These are phyloP conservation scores for Hippopotamyrus pictus DNA, from an alignment of 2,797 vertebrate genomes.

Conservation along the genomic window DNA sequence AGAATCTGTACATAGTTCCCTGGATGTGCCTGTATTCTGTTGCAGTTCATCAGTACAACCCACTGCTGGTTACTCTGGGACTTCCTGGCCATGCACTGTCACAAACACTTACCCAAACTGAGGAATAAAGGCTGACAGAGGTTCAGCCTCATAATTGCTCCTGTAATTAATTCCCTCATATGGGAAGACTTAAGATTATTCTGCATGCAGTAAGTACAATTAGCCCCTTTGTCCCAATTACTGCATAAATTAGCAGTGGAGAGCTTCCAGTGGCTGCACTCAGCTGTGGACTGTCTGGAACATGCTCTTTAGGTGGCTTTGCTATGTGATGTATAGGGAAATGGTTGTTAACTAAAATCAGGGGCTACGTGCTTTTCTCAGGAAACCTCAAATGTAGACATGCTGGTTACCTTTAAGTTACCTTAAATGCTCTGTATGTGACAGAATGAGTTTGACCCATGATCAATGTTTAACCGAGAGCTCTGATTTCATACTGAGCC, in stretches of 20 bases:
- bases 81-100: background rate
- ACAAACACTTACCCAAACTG: background rate
- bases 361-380: background rate
- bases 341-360: background rate
- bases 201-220: constrained; percentile 15
- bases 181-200: constrained; percentile 18
- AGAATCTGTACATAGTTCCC: background rate
- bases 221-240: constrained; percentile 23
- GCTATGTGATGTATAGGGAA: background rate
- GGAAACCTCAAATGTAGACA: background rate
- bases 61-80: background rate
- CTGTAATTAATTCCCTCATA: constrained; percentile 21
- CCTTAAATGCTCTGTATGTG: background rate
- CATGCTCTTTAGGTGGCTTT: background rate
- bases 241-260: constrained; percentile 1
- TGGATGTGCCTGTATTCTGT: background rate
- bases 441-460: background rate
- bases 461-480: background rate
- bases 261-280: background rate
- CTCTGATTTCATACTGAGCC: background rate
- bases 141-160: constrained; percentile 14
- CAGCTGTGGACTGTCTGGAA: background rate
- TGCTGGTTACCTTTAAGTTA: background rate
- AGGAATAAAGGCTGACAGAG: constrained; percentile 10
- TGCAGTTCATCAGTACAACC: background rate